These are phyloP conservation scores for Proisotoma minuta DNA, from an alignment of 2,888 invertebrate species.

Conservation along the genomic window DNA sequence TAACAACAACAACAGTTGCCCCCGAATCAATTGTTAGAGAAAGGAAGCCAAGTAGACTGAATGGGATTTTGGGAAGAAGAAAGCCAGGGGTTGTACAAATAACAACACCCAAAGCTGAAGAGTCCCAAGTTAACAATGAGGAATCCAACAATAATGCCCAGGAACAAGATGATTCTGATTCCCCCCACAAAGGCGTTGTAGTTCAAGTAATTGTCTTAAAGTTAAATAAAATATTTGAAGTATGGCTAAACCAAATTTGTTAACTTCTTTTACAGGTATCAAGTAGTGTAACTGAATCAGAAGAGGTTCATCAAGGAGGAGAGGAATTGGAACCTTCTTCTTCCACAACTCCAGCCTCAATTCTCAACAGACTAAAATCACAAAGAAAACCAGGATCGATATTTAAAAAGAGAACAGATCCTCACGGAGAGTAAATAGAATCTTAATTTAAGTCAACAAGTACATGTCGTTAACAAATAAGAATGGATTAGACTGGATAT, in stretches of 20 bases:
- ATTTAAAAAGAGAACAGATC: conserved; percentile 40
- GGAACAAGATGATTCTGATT: conserved; percentile 33
- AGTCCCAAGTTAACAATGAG: conserved; percentile 20
- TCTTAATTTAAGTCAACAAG: background rate
- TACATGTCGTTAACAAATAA: background rate
- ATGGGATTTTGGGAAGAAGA: conserved; percentile 41
- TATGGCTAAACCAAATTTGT: background rate
- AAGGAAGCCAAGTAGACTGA: conserved; percentile 37
- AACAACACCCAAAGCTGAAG: conserved; percentile 15
- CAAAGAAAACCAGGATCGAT: conserved; percentile 45
- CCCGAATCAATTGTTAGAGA: conserved; percentile 25
- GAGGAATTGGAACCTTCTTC: conserved; percentile 34
- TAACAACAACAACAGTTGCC: conserved; percentile 36
- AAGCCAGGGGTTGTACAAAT: conserved; percentile 22
- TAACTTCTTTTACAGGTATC: conserved; percentile 30
- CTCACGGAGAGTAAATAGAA: conserved; percentile 24
- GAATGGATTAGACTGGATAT: conserved; percentile 11
- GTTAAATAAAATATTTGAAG: background rate
- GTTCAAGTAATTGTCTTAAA: conserved; percentile 37
- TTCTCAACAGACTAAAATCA: conserved; percentile 40
- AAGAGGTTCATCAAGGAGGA: conserved; percentile 34
- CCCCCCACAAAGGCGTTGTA: conserved; percentile 43
- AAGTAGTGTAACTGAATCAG: conserved; percentile 44
- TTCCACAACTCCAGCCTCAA: conserved; percentile 40
- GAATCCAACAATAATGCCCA: conserved; percentile 31